Evolutionary conservation across 2,888 invertebrate species (phyloP), one percentile per base, ranked within the genome.

Genomic region (Epinotia nisella): DNA sequence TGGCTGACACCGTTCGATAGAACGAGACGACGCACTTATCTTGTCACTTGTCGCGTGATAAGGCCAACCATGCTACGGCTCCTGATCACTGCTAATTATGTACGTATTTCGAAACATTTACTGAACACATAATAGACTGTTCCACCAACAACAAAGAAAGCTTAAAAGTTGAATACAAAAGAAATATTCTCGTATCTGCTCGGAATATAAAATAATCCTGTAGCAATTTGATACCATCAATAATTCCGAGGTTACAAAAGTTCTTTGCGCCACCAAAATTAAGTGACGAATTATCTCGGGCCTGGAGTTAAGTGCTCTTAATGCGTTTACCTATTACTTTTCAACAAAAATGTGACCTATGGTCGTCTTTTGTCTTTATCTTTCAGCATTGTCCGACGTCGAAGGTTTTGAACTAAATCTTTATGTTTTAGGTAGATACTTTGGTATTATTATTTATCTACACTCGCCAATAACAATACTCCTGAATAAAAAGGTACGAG

Each of bases 221-320:
- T 58, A 21, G 21, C 35, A 59, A 35, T 73, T 73, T 73, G 64
- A 53, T 59, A 53, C 29, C 73, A 59, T 73, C 73, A 69, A 73
- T 73, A 69, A 72, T 58, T 58, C 58, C 4, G 68, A 59, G 62
- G 68, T 68, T 24, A 62, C 41, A 64, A 51, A 69, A 59, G 61
- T 61, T 49, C 59, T 62, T 24, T 41, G 21, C 15, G 64, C 29
- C 73, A 64, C 69, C 49, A 69, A 69, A 69, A 69, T 59, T 64
- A 69, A 73, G 73, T 56, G 59, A n/a, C 29, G 24, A 69, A 64
- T 73, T 69, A 69, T 71, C 29, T 24, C 21, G 21, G 17, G 69
- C 49, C 69, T 73, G 69, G 29, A 61, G 49, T 51, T 62, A 72
- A 72, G 56, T 72, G 67, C 67, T 39, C 55, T 62, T 68, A 68